Evolutionary conservation across 2,888 invertebrate genomes (phyloP).

Genomic region (Meteorus cinctellus): DNA sequence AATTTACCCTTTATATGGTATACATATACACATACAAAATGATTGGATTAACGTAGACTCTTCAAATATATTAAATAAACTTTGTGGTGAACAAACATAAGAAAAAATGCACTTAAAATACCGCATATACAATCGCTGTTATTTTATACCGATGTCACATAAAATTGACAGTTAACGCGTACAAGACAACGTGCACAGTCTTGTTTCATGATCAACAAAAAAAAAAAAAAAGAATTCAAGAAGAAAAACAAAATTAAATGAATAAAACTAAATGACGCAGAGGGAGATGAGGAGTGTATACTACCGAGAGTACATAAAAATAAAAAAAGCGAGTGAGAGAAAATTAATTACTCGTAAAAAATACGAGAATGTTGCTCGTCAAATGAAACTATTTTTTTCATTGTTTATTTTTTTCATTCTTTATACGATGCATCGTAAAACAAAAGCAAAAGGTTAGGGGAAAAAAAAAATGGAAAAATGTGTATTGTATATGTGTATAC

Average conservation of each 20-base stretch:
- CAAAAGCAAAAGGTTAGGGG: background rate
- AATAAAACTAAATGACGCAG: background rate
- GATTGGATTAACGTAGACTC: slow-evolving; percentile 35
- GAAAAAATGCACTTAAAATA: background rate
- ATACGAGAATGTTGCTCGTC: background rate
- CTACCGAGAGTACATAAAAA: slow-evolving; percentile 7
- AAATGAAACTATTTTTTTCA: background rate
- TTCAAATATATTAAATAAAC: background rate
- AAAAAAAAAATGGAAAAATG: background rate
- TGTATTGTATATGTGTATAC: background rate
- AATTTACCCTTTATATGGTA: slow-evolving; percentile 12
- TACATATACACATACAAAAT: slow-evolving; percentile 28
- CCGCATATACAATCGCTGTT: slow-evolving; percentile 13
- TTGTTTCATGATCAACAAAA: slow-evolving; percentile 11
- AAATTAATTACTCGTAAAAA: slow-evolving; percentile 25
- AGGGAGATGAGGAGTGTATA: background rate
- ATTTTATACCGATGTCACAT: slow-evolving; percentile 6
- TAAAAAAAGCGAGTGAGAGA: slow-evolving; percentile 12
- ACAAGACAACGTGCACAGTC: background rate
- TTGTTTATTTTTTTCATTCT: background rate
- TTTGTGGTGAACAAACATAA: background rate
- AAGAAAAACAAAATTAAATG: background rate
- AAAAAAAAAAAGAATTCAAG: slow-evolving; percentile 22
- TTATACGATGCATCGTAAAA: background rate
- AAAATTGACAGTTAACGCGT: slow-evolving; percentile 24